phyloP scores from a whole-genome alignment of 2,797 vertebrate genomes.

The Tangara arthus region DNA sequence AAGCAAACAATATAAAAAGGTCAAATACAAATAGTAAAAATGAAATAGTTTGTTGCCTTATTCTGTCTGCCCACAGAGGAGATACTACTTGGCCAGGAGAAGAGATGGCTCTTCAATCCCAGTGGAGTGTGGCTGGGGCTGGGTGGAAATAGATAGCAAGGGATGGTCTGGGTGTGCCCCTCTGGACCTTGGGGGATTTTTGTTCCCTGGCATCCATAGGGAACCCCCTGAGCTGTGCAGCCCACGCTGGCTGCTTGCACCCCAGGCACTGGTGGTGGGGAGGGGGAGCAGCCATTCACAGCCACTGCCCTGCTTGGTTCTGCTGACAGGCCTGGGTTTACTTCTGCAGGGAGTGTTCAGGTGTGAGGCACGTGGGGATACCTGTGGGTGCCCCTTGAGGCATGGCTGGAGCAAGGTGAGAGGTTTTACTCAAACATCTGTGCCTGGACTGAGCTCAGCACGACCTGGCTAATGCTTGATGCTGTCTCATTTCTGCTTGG shows the following conservation, averaged over 20 bases:
- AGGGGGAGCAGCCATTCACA: not conserved
- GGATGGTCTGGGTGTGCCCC: not conserved
- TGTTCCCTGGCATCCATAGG: fast-evolving
- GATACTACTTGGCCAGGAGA: not conserved
- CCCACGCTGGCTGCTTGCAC: fast-evolving
- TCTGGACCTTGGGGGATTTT: not conserved
- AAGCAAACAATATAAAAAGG: slow-evolving; percentile 68
- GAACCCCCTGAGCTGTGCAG: not conserved
- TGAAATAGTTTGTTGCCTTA: slow-evolving; percentile 59
- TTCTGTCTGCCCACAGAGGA: slow-evolving; percentile 6
- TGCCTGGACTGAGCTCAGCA: not conserved
- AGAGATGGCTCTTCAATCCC: not conserved
- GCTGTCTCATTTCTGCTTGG: not conserved
- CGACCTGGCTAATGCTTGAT: not conserved
- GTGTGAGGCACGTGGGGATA: not conserved
- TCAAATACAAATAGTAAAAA: slow-evolving; percentile 70
- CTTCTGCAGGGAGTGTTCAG: not conserved
- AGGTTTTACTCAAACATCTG: not conserved
- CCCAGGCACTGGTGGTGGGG: fast-evolving
- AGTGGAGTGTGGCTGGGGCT: not conserved
- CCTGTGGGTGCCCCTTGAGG: not conserved
- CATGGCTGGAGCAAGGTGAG: not conserved
- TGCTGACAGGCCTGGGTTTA: not conserved
- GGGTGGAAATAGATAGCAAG: not conserved
- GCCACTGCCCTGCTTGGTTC: not conserved